Conservation (phyloP, 1,140 invertebrate species). For the Acarapis woodi region DNA sequence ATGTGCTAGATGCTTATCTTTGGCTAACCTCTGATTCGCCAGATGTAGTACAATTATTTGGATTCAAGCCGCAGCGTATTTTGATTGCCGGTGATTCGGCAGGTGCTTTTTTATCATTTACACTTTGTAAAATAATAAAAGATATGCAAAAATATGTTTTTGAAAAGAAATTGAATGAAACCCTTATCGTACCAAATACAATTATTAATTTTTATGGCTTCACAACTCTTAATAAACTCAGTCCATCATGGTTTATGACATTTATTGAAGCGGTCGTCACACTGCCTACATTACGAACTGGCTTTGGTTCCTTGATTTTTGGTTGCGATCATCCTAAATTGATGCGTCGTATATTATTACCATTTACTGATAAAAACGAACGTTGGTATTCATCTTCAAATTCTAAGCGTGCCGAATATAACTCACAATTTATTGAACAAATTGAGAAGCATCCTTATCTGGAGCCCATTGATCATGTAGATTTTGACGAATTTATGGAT, state of each 20-base stretch:
- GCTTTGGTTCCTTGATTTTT: background rate
- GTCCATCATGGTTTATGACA: background rate
- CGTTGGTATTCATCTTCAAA: no score
- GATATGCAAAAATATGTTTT: background rate
- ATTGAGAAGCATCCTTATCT: background rate
- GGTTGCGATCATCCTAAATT: background rate
- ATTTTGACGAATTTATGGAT: constrained; percentile 1
- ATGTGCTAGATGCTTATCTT: background rate
- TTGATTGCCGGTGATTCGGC: background rate
- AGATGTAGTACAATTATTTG: background rate
- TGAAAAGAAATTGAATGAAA: background rate
- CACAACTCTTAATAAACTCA: background rate
- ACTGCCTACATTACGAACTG: background rate
- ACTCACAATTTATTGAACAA: background rate
- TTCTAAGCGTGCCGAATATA: background rate
- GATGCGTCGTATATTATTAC: background rate
- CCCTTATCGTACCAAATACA: background rate
- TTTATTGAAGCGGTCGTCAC: background rate
- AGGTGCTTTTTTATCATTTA: background rate
- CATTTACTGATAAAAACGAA: background rate
- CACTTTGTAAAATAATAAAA: background rate
- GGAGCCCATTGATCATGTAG: background rate
- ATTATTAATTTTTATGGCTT: background rate
- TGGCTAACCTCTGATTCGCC: background rate
- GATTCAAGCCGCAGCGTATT: background rate